Evolutionary conservation across 1,140 invertebrate species (phyloP), one percentile per base, ranked within the genome.

Genomic region (Bactericera cockerelli): DNA sequence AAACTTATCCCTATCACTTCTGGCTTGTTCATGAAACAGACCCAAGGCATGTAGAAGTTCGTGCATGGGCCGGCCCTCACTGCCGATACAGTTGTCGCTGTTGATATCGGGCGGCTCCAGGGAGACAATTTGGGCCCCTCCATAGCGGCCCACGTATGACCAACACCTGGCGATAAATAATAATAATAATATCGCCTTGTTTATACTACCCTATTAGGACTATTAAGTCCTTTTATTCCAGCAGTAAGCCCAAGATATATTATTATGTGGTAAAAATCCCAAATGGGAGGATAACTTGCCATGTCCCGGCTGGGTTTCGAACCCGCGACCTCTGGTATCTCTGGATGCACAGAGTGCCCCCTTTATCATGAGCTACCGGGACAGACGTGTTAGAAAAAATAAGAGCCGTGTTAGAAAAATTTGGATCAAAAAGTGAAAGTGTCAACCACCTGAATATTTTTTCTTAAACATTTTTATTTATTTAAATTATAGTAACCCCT

Each of bases 1-100:
- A 63, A 79, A 80, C 62, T 74, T 71, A 64, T 81, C 79, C 57
- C 79, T 67, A 67, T 82, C 81, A 57, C 75, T 74, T 63, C 81
- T 65, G 10, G 78, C 79, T 63, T 83, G 81, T 65, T 82, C 80
- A 63, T 83, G 81, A 64, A 80, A 81, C 26, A 83, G 73, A 28
- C 81, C 80, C 2, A 83, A 61, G 6, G 80, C 79, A 61, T 83
- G 81, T 69, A 82, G 72, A 57, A 83, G 65, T 70, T 86, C 83
- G 65, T 86, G 83, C 19, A 82, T 74, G 0, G 80, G 75, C 60
- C 78, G 68, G 8, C 80, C 81, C 65, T 81, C 75, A 10, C 69
- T 73, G 11, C 77, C 77, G 8, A 82, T 68, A 68, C 81, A 82
- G 65, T 79, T 80, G 1, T 74, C 73, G 54, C 77, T 73, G 28